phyloP scores from a whole-genome alignment of 2,113 vertebrate species.

The Gallinago paraguaiae region DNA sequence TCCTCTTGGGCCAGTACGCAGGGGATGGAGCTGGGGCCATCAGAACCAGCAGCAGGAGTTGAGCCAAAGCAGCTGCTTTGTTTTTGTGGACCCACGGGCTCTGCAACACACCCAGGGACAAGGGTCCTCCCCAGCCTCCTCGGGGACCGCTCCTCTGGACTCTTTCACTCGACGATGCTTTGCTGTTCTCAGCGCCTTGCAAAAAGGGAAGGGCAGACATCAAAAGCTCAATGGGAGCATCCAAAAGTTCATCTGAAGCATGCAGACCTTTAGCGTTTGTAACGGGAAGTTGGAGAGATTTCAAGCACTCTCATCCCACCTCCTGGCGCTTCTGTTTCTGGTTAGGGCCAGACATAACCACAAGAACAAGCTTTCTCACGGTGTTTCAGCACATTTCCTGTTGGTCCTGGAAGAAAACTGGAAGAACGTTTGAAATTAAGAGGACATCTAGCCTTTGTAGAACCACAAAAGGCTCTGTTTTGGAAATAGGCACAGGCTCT shows the following conservation, averaged over 20 bases:
- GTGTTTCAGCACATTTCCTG: conserved; percentile 36
- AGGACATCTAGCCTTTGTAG: background rate
- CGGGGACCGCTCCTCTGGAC: background rate
- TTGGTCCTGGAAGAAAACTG: conserved; percentile 22
- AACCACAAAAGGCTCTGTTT: background rate
- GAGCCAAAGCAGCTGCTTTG: background rate
- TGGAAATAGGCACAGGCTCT: background rate
- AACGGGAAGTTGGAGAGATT: background rate
- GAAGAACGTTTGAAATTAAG: background rate
- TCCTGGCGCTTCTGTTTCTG: conserved; percentile 43
- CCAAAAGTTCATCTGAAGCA: background rate
- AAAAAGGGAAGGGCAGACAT: background rate
- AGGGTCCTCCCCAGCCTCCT: background rate
- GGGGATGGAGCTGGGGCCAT: background rate
- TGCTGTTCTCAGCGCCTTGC: background rate
- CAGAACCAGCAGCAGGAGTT: background rate
- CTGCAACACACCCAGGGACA: background rate
- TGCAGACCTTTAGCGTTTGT: background rate
- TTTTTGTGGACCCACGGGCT: background rate
- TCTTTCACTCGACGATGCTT: background rate
- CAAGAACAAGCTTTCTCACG: conserved; percentile 54
- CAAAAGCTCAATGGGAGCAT: background rate
- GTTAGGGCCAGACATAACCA: conserved; percentile 23
- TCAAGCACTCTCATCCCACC: conserved; percentile 21
- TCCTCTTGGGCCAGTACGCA: background rate